Evolutionary conservation across 2,797 vertebrate species (phyloP), one percentile per base, ranked within the genome.

Genomic region (Pseudotriccus pelzelni): DNA sequence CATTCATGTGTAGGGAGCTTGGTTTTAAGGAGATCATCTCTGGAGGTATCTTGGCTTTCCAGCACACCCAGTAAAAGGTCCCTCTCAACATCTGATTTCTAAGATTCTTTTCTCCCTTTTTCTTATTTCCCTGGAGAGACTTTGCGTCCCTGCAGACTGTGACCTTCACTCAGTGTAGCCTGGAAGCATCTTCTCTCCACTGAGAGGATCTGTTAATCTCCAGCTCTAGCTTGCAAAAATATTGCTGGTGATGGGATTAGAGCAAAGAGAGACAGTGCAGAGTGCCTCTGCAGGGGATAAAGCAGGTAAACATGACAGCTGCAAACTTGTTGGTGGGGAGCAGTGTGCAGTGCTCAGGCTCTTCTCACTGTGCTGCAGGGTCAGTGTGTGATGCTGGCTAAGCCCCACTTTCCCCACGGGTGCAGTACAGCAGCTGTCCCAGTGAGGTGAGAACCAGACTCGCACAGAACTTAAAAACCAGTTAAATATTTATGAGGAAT

Each of bases 401-500:
- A 72, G 77, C 28, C 44, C 49, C 58, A 7, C 62, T 81, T 83
- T 59, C 41, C 66, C 47, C 59, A 69, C 0, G 25, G 77, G 36
- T 59, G 44, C 59, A 10, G 30, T 30, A 60, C 32, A 78, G 87
- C 30, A 78, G n/a, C 70, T 73, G 63, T 43, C 69, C 73, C 79
- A 82, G 79, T 0, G 23, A 88, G 46, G 41, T 49, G 63, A 88
- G 36, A 93, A 67, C 12, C 47, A 81, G 66, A 22, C 66, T 87
- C 6, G 2, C 39, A n/a, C 3, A 30, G 89, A 81, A 78, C 89
- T 76, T 69, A 73, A 91, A 92, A 86, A 39, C 0, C 50, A 67
- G 34, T 79, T 93, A 86, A 91, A 94, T 93, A 90, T 92, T 89
- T 67, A 95, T 93, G 74, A 95, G 77, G 76, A 90, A 82, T 46